phyloP scores from a whole-genome alignment of 2,113 vertebrate species.

The Petromus typicus region DNA sequence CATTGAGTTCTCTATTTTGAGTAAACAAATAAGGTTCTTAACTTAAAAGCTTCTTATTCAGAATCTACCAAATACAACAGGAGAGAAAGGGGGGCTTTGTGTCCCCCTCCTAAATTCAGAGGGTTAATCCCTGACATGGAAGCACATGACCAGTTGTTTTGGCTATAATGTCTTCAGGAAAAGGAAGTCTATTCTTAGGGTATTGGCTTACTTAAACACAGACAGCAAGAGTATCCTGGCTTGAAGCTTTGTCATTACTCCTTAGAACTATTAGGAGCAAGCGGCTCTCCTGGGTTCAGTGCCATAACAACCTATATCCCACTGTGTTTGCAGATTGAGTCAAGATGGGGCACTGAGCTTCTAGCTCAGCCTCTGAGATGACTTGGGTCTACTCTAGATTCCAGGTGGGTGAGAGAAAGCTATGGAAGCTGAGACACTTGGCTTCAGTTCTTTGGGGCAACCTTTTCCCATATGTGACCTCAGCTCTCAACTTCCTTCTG shows the following conservation, averaged over 20 bases:
- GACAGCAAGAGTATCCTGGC: neutral
- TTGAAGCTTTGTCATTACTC: neutral
- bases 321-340: neutral
- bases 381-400: neutral
- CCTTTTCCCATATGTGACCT: neutral
- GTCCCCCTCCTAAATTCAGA: neutral
- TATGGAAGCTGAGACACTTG: rapidly evolving
- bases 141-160: neutral
- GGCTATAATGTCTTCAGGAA: neutral
- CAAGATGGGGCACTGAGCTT: neutral
- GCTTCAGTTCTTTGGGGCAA: neutral
- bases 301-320: neutral
- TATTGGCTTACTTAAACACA: neutral
- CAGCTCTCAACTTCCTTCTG: neutral
- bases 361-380: no score
- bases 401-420: neutral
- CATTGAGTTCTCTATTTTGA: neutral
- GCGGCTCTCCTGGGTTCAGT: neutral
- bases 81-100: neutral
- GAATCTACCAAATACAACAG: neutral
- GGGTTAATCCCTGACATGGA: neutral
- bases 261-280: neutral
- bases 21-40: neutral
- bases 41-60: neutral
- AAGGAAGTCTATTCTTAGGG: rapidly evolving